phyloP scores from a whole-genome alignment of 1,140 invertebrate genomes.

The Drosophila repleta region DNA sequence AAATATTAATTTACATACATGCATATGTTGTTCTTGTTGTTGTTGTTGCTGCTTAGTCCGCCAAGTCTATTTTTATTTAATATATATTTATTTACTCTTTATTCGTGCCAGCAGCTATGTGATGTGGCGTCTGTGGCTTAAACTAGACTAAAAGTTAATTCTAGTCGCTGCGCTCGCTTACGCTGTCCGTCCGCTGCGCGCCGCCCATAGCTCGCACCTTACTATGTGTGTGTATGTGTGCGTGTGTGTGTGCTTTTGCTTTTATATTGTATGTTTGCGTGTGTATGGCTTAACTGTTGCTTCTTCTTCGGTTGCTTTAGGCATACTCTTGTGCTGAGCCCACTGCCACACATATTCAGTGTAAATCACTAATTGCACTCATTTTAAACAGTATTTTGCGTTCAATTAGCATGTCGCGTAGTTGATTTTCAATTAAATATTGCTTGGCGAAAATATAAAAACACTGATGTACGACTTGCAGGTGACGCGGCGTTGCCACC shows the following conservation, averaged over 20 bases:
- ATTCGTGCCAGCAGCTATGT: conserved; percentile 25
- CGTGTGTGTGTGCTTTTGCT: conserved; percentile 2
- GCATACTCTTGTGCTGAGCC: not conserved
- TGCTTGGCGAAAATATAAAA: conserved; percentile 25
- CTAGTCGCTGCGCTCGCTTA: conserved; percentile 45
- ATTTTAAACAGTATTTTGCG: not conserved
- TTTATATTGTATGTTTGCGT: conserved; percentile 10
- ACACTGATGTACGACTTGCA: conserved; percentile 34
- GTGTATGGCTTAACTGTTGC: conserved; percentile 49
- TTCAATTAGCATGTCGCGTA: not conserved
- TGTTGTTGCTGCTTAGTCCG: conserved; percentile 6
- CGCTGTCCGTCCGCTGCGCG: conserved; percentile 27
- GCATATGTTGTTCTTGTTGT: conserved; percentile 29
- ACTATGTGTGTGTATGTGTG: conserved; percentile 20
- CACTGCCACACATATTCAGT: not conserved
- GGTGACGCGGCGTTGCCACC: conserved; percentile 44
- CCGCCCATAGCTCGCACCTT: conserved; percentile 46
- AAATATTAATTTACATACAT: conserved; percentile 16
- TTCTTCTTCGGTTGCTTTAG: conserved; percentile 43
- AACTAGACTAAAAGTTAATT: conserved; percentile 79
- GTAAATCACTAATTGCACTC: not conserved
- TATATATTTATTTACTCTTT: conserved; percentile 5
- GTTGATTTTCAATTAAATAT: conserved; percentile 26
- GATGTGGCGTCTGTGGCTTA: conserved; percentile 65
- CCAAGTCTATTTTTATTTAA: conserved; percentile 26